Conservation (phyloP, 2,113 vertebrate genomes). For the Drymodes brunneopygia region DNA sequence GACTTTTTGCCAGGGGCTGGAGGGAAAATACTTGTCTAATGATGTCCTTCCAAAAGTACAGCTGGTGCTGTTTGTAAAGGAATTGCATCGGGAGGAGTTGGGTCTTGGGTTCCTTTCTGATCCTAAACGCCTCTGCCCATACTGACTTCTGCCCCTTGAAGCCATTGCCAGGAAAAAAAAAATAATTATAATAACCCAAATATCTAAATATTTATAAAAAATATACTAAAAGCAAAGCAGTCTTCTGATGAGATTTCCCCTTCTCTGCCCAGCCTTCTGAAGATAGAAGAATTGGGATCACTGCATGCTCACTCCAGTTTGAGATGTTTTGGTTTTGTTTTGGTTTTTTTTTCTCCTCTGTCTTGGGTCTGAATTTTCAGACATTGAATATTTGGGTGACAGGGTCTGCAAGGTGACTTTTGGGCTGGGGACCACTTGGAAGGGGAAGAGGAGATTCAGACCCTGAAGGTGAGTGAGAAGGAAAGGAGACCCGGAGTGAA, state of each 20-base stretch:
- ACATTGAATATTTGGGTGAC: background rate
- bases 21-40: slow-evolving; percentile 10
- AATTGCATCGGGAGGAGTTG: background rate
- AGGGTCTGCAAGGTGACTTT: background rate
- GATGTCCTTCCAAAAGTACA: slow-evolving; percentile 40
- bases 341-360: background rate
- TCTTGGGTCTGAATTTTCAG: background rate
- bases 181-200: background rate
- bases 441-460: background rate
- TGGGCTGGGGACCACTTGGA: background rate
- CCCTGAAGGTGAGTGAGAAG: background rate
- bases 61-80: background rate
- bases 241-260: background rate
- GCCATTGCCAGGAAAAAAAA: background rate
- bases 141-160: background rate
- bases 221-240: background rate
- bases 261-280: background rate
- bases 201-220: background rate
- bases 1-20: slow-evolving; percentile 37
- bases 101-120: background rate
- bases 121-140: background rate
- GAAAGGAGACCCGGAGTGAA: background rate
- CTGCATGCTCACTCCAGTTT: background rate
- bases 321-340: fast-evolving
- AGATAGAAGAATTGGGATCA: background rate